Evolutionary conservation across 2,888 invertebrate genomes (phyloP).

Genomic region (Dynastes hyllus): DNA sequence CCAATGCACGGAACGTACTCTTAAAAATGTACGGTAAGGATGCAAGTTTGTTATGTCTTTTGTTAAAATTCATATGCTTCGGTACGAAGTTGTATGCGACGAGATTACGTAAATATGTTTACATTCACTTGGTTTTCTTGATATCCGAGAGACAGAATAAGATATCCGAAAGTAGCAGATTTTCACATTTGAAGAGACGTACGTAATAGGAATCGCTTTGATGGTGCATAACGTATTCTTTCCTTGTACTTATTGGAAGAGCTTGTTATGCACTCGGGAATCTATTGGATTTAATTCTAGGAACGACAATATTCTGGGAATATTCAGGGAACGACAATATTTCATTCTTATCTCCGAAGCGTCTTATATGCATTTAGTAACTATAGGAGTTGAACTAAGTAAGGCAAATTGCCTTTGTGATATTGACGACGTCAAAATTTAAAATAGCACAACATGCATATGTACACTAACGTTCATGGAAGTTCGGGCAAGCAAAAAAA

Average conservation of each 20-base stretch:
- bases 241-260: too few species aligned
- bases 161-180: not conserved
- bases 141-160: not conserved
- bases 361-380: too few species aligned
- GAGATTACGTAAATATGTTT: conserved; percentile 39
- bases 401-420: too few species aligned
- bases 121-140: conserved; percentile 28
- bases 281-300: too few species aligned
- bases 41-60: conserved; percentile 43
- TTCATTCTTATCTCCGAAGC: too few species aligned
- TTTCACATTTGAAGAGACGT: not conserved
- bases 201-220: conserved; percentile 4
- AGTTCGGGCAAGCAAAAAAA: too few species aligned
- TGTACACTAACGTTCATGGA: too few species aligned
- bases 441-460: not conserved
- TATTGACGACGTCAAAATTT: not conserved
- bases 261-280: too few species aligned
- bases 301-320: too few species aligned
- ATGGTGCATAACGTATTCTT: not conserved
- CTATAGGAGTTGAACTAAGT: too few species aligned
- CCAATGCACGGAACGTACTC: conserved; percentile 20
- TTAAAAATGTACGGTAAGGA: conserved; percentile 21
- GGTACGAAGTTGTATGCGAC: conserved; percentile 8
- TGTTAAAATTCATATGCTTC: conserved; percentile 40
- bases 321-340: too few species aligned